Conservation (phyloP, 2,888 invertebrate genomes). For the Platerodrilus igneus region DNA sequence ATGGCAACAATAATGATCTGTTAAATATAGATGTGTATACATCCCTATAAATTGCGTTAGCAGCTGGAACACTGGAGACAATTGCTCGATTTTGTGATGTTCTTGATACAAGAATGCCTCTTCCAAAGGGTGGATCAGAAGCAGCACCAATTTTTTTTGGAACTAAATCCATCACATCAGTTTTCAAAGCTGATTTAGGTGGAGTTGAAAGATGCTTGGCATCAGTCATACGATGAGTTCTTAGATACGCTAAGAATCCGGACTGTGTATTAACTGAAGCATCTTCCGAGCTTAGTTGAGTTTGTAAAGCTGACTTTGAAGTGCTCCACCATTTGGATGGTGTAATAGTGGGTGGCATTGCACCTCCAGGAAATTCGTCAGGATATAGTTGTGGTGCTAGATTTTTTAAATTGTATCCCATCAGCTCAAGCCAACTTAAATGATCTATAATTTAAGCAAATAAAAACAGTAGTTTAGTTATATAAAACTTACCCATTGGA, state of each 20-base stretch:
- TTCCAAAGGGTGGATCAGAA: constrained; percentile 85
- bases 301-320: constrained; percentile 49
- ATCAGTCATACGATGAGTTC: constrained; percentile 72
- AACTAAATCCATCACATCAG: constrained; percentile 69
- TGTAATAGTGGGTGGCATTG: constrained; percentile 63
- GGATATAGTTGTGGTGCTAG: constrained; percentile 83
- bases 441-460: constrained; percentile 70
- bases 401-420: constrained; percentile 82
- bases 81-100: constrained; percentile 75
- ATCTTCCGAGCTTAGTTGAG: constrained; percentile 53
- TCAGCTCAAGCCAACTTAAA: constrained; percentile 75
- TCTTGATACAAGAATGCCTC: constrained; percentile 79
- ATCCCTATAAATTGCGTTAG: constrained; percentile 85
- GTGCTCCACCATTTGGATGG: constrained; percentile 53
- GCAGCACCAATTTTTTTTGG: constrained; percentile 75
- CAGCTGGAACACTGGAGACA: constrained; percentile 81
- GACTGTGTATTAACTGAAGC: constrained; percentile 64
- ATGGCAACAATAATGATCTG: constrained; percentile 79
- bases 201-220: constrained; percentile 72
- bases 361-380: constrained; percentile 61
- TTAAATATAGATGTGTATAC: constrained; percentile 92
- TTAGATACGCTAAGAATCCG: constrained; percentile 77
- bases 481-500: constrained; percentile 65
- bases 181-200: constrained; percentile 73
- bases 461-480: constrained; percentile 3